phyloP scores from a whole-genome alignment of 2,113 vertebrate genomes.

The Ellobius talpinus region DNA sequence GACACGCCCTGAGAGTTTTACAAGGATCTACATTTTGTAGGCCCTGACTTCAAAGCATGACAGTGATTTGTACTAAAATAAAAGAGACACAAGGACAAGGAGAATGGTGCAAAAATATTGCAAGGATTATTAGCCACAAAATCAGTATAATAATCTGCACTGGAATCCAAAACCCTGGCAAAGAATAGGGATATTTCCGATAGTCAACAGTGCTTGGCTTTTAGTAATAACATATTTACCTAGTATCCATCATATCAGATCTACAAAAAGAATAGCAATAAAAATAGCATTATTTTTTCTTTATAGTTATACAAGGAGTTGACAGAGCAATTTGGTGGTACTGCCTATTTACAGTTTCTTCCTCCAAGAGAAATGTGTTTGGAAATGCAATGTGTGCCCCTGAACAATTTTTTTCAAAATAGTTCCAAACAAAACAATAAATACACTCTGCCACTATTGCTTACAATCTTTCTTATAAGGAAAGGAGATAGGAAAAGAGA shows the following conservation, averaged over 20 bases:
- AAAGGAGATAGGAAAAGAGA: background rate
- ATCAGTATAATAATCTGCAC: conserved; percentile 62
- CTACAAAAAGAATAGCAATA: conserved; percentile 73
- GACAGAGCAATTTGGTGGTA: conserved; percentile 67
- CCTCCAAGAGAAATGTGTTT: conserved; percentile 62
- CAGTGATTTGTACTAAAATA: conserved; percentile 73
- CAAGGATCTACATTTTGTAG: conserved; percentile 28
- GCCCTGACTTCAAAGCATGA: conserved; percentile 32
- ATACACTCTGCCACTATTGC: background rate
- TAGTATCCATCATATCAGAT: conserved; percentile 57
- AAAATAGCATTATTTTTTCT: conserved; percentile 77
- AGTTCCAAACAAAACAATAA: conserved; percentile 63
- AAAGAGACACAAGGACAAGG: conserved; percentile 64
- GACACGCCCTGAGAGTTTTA: conserved; percentile 5
- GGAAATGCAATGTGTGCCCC: conserved; percentile 42
- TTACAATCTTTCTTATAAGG: conserved; percentile 19
- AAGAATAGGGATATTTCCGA: conserved; percentile 60
- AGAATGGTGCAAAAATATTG: background rate
- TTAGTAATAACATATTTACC: conserved; percentile 69
- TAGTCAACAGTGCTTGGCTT: background rate
- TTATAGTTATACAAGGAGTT: conserved; percentile 68
- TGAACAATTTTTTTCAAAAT: conserved; percentile 72
- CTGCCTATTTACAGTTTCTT: conserved; percentile 68
- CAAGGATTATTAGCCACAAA: conserved; percentile 54
- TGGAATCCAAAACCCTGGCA: background rate